These are phyloP conservation scores for Sebastes hubbsi DNA, from an alignment of 2,797 vertebrate species.

Conservation along the genomic window DNA sequence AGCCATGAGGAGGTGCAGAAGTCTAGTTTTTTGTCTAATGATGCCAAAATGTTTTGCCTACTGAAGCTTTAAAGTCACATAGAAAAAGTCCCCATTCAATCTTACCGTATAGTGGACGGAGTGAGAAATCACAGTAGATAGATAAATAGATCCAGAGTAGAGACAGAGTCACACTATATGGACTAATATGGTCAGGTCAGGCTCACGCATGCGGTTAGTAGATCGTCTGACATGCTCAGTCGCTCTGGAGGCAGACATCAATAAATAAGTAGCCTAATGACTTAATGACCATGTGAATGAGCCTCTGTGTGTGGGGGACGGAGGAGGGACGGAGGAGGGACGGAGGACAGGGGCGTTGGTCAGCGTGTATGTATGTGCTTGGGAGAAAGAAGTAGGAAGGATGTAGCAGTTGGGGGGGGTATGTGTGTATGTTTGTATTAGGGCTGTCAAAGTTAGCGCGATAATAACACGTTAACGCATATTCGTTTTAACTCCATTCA, in stretches of 20 bases:
- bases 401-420: slow-evolving; percentile 1
- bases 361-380: slow-evolving; percentile 5
- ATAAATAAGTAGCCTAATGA: slow-evolving; percentile 79
- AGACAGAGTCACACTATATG: slow-evolving; percentile 21
- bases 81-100: not conserved
- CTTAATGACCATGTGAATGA: slow-evolving; percentile 76
- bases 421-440: not conserved
- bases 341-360: slow-evolving; percentile 47
- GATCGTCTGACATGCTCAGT: slow-evolving; percentile 52
- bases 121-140: not conserved
- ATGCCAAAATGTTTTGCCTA: too few relatives aligned
- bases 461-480: too few relatives aligned
- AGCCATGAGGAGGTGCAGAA: too few relatives aligned
- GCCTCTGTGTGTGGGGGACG: slow-evolving; percentile 58
- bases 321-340: slow-evolving; percentile 24
- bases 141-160: slow-evolving; percentile 2
- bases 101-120: not conserved
- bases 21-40: too few relatives aligned
- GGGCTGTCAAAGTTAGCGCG: too few relatives aligned
- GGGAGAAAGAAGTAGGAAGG: not conserved
- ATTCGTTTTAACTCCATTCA: too few relatives aligned
- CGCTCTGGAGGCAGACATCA: slow-evolving; percentile 67
- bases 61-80: not conserved
- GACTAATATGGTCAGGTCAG: slow-evolving; percentile 67
- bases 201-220: slow-evolving; percentile 26